Conservation (phyloP, 2,797 vertebrate genomes). For the Bufotes viridis region DNA sequence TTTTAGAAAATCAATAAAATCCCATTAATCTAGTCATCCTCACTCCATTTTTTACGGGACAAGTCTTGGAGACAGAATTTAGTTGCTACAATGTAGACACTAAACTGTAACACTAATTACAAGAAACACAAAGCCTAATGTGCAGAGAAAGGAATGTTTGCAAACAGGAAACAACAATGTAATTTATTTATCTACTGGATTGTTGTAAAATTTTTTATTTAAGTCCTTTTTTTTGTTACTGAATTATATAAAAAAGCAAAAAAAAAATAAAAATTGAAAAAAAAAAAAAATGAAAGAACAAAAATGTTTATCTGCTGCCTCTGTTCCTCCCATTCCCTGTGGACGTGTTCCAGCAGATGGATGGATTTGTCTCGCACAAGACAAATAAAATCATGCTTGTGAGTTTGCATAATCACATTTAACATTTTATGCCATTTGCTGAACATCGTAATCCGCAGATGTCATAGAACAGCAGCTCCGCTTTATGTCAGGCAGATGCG, state of each 20-base stretch:
- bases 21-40: no score
- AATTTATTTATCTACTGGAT: neutral
- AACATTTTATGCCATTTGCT: constrained; percentile 19
- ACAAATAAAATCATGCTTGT: constrained; percentile 49
- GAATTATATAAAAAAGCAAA: neutral
- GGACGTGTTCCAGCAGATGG: constrained; percentile 49
- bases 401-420: constrained; percentile 52
- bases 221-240: neutral
- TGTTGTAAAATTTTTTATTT: neutral
- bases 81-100: no score
- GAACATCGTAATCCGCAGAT: constrained; percentile 33
- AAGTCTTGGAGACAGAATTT: no score
- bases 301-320: neutral
- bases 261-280: neutral
- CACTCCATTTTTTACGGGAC: no score
- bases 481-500: constrained; percentile 21
- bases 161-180: no score
- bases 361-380: constrained; percentile 40
- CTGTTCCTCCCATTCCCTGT: neutral
- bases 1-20: no score
- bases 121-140: no score
- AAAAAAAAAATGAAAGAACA: neutral
- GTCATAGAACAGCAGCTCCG: neutral
- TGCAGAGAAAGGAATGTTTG: no score
- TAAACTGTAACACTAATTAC: no score